Conservation (phyloP, 2,888 invertebrate species). For the Drosophila mulleri region DNA sequence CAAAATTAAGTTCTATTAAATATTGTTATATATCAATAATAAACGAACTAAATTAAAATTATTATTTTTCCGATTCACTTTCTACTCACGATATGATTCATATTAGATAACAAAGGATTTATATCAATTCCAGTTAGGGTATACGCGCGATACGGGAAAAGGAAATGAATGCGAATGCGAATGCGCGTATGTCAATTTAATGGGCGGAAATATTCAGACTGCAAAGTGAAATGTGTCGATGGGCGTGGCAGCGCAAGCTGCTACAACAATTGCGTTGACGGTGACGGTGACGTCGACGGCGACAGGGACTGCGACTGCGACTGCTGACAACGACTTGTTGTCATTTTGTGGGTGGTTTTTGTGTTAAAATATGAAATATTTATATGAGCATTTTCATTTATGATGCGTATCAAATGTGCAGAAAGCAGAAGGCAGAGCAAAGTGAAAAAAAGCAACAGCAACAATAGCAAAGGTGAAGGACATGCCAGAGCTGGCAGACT, state of each 20-base stretch:
- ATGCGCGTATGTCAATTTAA: conserved; percentile 81
- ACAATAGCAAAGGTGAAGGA: conserved; percentile 46
- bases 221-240: conserved; percentile 50
- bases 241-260: conserved; percentile 35
- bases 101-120: not conserved
- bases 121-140: not conserved
- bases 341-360: conserved; percentile 48
- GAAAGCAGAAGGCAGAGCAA: conserved; percentile 39
- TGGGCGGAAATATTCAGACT: conserved; percentile 75
- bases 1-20: no score
- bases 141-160: conserved; percentile 25
- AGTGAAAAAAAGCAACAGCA: conserved; percentile 5
- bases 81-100: not conserved
- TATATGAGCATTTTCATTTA: conserved; percentile 80
- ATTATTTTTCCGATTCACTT: no score
- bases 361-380: conserved; percentile 77
- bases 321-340: conserved; percentile 42
- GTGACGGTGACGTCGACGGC: conserved; percentile 9
- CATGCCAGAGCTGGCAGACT: conserved; percentile 21
- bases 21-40: no score
- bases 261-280: conserved; percentile 9
- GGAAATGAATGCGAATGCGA: conserved; percentile 72
- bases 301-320: not conserved
- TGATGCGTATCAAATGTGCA: conserved; percentile 79
- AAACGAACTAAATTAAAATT: no score